Conservation (phyloP, 2,797 vertebrate species). For the Eospalax fontanierii region DNA sequence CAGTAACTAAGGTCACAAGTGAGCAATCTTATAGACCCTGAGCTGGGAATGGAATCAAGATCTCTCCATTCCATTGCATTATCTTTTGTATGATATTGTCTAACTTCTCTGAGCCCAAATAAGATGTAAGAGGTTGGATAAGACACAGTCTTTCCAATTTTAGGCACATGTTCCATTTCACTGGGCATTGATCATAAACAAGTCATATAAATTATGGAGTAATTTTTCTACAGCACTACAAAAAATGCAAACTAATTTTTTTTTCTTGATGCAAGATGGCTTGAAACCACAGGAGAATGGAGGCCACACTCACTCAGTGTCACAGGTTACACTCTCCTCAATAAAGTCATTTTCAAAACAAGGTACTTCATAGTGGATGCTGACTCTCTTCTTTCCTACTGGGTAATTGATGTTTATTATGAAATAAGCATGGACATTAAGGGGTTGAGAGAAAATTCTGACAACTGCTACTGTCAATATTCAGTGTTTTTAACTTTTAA, state of each 20-base stretch:
- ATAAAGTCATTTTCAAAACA: slow-evolving; percentile 63
- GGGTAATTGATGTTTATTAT: slow-evolving; percentile 78
- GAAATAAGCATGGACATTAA: slow-evolving; percentile 64
- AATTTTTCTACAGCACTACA: not conserved
- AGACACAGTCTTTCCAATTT: not conserved
- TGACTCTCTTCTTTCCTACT: slow-evolving; percentile 63
- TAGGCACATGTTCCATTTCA: slow-evolving; percentile 23
- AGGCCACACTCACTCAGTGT: not conserved
- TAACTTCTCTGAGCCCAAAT: not conserved
- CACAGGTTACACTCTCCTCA: not conserved
- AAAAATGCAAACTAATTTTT: not conserved
- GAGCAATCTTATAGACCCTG: not conserved
- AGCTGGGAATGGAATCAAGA: not conserved
- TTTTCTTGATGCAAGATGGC: slow-evolving; percentile 21
- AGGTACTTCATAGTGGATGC: slow-evolving; percentile 53
- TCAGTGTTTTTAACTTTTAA: no score
- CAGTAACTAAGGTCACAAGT: not conserved
- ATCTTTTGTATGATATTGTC: not conserved
- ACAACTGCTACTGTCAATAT: slow-evolving; percentile 72
- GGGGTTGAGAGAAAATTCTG: slow-evolving; percentile 54
- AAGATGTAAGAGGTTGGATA: not conserved
- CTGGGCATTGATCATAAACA: not conserved
- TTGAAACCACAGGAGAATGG: not conserved
- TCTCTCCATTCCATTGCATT: not conserved
- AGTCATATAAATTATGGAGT: not conserved